These are phyloP conservation scores for Chymomyza amoena DNA, from an alignment of 2,888 invertebrate genomes.

Conservation along the genomic window DNA sequence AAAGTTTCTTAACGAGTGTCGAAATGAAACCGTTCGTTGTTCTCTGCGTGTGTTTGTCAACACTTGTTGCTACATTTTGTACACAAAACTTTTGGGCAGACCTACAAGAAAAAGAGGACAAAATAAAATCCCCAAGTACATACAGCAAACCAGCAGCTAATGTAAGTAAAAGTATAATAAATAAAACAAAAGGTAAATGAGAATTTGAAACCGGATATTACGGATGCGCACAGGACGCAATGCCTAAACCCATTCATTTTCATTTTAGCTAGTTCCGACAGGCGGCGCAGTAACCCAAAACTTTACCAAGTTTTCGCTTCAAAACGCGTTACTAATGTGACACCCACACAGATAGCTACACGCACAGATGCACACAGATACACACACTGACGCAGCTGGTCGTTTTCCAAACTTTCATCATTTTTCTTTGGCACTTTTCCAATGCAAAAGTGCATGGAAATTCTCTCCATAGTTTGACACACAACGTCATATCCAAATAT, in stretches of 20 bases:
- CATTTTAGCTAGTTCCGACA: conserved; percentile 1
- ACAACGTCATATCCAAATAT: not conserved
- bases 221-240: conserved; percentile 18
- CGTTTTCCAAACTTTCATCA: not conserved
- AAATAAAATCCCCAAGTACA: not conserved
- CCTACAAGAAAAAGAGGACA: conserved; percentile 4
- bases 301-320: not conserved
- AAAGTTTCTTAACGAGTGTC: conserved; percentile 35
- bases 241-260: conserved; percentile 53
- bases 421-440: not conserved
- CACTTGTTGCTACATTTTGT: conserved; percentile 38
- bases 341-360: not conserved
- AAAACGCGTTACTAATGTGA: conserved; percentile 1
- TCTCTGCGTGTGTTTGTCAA: conserved; percentile 17
- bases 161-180: not conserved
- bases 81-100: conserved; percentile 26
- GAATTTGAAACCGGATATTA: conserved; percentile 64
- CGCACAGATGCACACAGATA: not conserved
- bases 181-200: conserved; percentile 43
- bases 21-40: not conserved
- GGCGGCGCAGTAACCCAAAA: conserved; percentile 5
- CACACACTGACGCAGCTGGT: not conserved
- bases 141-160: conserved; percentile 2
- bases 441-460: not conserved
- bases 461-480: not conserved